Evolutionary conservation across 2,113 vertebrate species (phyloP), one percentile per base, ranked within the genome.

Genomic region (Lepidothrix coronata): DNA sequence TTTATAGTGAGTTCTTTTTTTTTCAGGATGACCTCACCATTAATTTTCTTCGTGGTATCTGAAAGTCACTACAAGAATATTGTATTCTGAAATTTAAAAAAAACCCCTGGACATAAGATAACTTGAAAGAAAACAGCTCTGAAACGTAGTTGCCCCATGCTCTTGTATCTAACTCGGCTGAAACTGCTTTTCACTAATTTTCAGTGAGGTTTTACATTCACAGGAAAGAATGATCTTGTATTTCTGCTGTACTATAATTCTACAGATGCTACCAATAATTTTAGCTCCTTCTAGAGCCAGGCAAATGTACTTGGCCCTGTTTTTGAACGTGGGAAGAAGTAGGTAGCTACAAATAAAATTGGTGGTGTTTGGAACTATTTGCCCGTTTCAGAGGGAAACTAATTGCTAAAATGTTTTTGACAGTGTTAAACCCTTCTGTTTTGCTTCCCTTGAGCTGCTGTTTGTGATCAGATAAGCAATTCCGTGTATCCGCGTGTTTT

Each of bases 381-480:
- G 41, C 24, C 58, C 54, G 4, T 91, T 97, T 96, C 58, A 88
- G 81, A 88, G 85, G 54, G 70, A 72, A 65, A 15, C 3, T 0
- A 48, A 85, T 57, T 27, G 30, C 49, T 31, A 8, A 9, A n/a
- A 49, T n/a, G 18, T 33, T 90, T 93, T 90, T 2, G 8, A 52
- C n/a, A 31, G 55, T 28, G 37, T 62, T 83, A 43, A 65, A 76
- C 82, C 49, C 58, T 91, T 48, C 72, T 95, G 80, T 88, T 52
- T 52, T 89, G 80, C 83, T 88, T 96, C 58, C 39, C 51, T 66
- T 9, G 62, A 86, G 88, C 88, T 88, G 66, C 71, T 93, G 75
- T 79, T 94, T 73, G 74, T 66, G 88, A 88, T 96, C 88, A 94
- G 95, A 95, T 96, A 96, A 96, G 67, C 14, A 91, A 21, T 95